Evolutionary conservation across 2,113 vertebrate species (phyloP), one percentile per base, ranked within the genome.

Genomic region (Sylvilagus bachmani): DNA sequence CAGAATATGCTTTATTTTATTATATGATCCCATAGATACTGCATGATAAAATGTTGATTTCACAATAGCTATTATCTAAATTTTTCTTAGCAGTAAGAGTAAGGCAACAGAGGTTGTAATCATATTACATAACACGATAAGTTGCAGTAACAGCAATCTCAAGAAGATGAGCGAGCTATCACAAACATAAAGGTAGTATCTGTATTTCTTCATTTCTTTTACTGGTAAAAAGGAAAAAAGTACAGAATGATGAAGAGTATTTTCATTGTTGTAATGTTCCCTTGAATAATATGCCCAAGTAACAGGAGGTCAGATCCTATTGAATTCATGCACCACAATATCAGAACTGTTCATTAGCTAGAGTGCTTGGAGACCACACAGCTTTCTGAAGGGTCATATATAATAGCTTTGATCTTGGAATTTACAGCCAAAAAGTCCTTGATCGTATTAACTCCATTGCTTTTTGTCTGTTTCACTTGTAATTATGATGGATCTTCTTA

Each of bases 401-500:
- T 36, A 87, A 77, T 84, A 94, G 89, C 10, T 85, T 70, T 94
- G 79, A 78, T 87, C 73, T 95, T 0, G 91, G 90, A 97, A 94
- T 96, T 73, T 92, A 97, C 95, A 24, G 36, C 13, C 36, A n/a
- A 61, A 86, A 96, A 29, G 75, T 22, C 69, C 83, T 16, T 95
- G 74, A 85, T 75, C 88, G 90, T 29, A 1, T 82, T 95, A 86
- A 93, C 44, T 53, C 36, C 79, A 73, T 27, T 70, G 69, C 10
- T 64, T 95, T 96, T 16, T 93, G 74, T 69, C 25, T 87, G 0
- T 88, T 82, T 94, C 75, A 90, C 51, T 44, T 88, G 13, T 96
- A 96, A 95, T 95, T 82, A 84, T 93, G 91, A 97, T 93, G 64
- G 77, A 93, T 97, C 58, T 94, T 96, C 87, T n/a, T 95, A 96